These are phyloP conservation scores for Doris montereyensis DNA, from an alignment of 2,888 invertebrate genomes.

Conservation along the genomic window DNA sequence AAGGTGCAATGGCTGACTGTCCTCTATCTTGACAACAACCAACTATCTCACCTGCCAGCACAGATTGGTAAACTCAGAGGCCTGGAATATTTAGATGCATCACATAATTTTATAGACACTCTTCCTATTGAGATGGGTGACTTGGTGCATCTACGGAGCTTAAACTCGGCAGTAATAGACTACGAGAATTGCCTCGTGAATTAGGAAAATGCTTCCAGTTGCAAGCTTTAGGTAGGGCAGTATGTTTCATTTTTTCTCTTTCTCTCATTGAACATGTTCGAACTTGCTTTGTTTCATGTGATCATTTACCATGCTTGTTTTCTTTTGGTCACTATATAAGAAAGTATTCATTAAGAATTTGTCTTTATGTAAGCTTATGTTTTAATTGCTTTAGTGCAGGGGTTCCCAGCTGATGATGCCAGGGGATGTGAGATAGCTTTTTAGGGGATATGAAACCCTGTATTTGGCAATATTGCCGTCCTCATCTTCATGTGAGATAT, in stretches of 20 bases:
- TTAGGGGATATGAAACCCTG: too few species aligned
- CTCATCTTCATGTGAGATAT: too few species aligned
- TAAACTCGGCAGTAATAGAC: constrained; percentile 92
- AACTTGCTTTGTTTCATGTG: not conserved
- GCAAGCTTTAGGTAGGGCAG: constrained; percentile 84
- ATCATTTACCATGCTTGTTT: too few species aligned
- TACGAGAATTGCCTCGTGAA: constrained; percentile 95
- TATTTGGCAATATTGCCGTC: too few species aligned
- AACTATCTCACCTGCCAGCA: constrained; percentile 89
- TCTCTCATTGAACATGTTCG: not conserved
- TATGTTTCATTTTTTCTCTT: not conserved
- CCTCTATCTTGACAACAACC: constrained; percentile 96
- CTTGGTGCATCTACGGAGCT: constrained; percentile 95
- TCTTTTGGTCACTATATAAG: too few species aligned
- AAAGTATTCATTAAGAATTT: too few species aligned
- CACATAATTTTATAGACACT: constrained; percentile 93
- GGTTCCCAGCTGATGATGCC: too few species aligned
- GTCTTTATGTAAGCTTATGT: too few species aligned
- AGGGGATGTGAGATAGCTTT: too few species aligned
- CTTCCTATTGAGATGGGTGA: constrained; percentile 97
- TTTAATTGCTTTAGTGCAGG: too few species aligned
- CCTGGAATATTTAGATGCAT: constrained; percentile 91
- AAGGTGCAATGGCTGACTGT: constrained; percentile 92
- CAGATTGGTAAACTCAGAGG: constrained; percentile 90
- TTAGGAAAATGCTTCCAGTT: constrained; percentile 97